These are phyloP conservation scores for Flexamia atlantica DNA, from an alignment of 2,888 invertebrate species.

Conservation along the genomic window DNA sequence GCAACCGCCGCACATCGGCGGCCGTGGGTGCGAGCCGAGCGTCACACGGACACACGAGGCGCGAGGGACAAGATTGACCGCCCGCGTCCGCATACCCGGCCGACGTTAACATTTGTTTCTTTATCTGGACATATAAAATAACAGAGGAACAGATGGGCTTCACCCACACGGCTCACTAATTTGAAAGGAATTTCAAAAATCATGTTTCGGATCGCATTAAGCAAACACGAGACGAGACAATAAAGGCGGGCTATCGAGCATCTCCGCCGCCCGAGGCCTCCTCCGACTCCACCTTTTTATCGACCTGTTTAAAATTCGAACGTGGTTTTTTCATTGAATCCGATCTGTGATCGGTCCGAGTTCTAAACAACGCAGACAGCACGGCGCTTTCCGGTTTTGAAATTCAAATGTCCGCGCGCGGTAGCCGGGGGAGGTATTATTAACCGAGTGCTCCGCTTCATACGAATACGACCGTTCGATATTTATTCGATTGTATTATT, in stretches of 20 bases:
- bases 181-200: slow-evolving; percentile 62
- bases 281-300: slow-evolving; percentile 57
- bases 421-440: slow-evolving; percentile 60
- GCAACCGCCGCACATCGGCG: too few species aligned
- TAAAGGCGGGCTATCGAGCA: slow-evolving; percentile 58
- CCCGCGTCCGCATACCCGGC: slow-evolving; percentile 20
- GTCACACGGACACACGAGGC: not conserved
- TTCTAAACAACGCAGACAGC: slow-evolving; percentile 63
- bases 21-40: too few species aligned
- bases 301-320: slow-evolving; percentile 63
- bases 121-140: slow-evolving; percentile 58
- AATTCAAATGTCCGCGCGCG: slow-evolving; percentile 61
- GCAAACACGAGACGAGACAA: slow-evolving; percentile 63
- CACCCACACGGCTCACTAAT: slow-evolving; percentile 60
- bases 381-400: slow-evolving; percentile 63
- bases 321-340: slow-evolving; percentile 63
- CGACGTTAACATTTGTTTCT: slow-evolving; percentile 58
- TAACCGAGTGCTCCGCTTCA: slow-evolving; percentile 34
- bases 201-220: slow-evolving; percentile 62
- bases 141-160: slow-evolving; percentile 54
- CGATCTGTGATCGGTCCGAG: slow-evolving; percentile 60
- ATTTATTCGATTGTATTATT: slow-evolving; percentile 62
- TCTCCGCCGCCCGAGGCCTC: slow-evolving; percentile 43
- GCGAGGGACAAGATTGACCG: slow-evolving; percentile 49
- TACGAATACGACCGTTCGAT: slow-evolving; percentile 55